A percentile compares a stretch with the other conserved stretches of the same genome.
Evolutionary conservation across 2,888 invertebrate species (phyloP).

Genomic region (Hemithea aestivaria): DNA sequence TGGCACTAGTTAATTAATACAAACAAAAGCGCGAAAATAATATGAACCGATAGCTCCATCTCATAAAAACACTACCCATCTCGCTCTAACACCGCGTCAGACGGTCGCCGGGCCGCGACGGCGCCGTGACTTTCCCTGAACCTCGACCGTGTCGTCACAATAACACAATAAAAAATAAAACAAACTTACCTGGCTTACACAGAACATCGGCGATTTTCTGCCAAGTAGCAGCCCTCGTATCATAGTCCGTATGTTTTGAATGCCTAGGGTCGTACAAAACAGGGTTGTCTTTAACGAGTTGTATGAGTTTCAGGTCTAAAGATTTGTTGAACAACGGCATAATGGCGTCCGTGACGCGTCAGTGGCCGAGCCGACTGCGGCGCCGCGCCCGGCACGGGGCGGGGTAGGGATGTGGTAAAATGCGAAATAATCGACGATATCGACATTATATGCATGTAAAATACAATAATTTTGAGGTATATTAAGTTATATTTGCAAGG

Average conservation of each 20-base stretch:
- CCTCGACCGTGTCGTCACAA: conserved; percentile 4
- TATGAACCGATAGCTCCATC: too few relatives aligned
- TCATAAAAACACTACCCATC: too few relatives aligned
- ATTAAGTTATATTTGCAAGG: too few relatives aligned
- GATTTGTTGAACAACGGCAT: conserved; percentile 62
- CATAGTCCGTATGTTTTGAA: conserved; percentile 52
- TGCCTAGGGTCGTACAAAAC: conserved; percentile 56
- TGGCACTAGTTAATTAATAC: too few relatives aligned
- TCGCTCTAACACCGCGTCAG: too few relatives aligned
- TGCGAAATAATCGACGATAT: background rate
- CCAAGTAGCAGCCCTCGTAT: conserved; percentile 62
- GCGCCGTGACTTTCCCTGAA: too few relatives aligned
- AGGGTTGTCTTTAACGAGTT: conserved; percentile 53
- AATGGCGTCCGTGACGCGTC: conserved; percentile 24
- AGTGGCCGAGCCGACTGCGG: conserved; percentile 21
- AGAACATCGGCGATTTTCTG: conserved; percentile 63
- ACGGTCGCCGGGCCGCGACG: too few relatives aligned
- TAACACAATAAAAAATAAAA: conserved; percentile 1
- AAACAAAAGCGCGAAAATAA: too few relatives aligned
- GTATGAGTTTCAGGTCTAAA: conserved; percentile 52
- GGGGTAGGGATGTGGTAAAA: conserved; percentile 11
- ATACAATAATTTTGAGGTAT: too few relatives aligned
- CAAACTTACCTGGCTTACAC: conserved; percentile 55
- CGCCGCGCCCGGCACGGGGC: conserved; percentile 23
- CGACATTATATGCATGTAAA: too few relatives aligned